Base-by-base conservation (phyloP, 2,113 vertebrate species). In the Hemicordylus capensis region DNA sequence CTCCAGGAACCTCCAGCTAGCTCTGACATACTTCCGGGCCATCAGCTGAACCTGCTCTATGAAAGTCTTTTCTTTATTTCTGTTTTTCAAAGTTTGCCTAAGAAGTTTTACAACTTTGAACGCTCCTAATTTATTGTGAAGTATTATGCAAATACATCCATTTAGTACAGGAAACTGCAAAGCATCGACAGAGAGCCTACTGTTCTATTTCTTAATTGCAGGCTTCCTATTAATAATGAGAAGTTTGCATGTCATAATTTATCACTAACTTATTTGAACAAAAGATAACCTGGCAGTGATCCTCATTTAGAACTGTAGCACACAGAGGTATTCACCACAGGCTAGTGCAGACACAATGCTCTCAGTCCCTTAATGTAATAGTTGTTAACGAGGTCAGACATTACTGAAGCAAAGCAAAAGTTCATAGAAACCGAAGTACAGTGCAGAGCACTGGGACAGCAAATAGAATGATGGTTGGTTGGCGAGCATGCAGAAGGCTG, bases 241-340 rank as follows among this genome's bases (percentile, higher is more conserved):
- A 58, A 80, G 56, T 75, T 78, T 67, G 44, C 59, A 85, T 80
- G 92, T 84, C 88, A 91, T 90, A 92, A 91, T 85, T 90, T 44
- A 85, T 83, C 17, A n/a, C 26, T 1, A 4, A 39, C 56, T 42
- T 77, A 3, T 1, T 17, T 85, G 83, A 91, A 34, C 83, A 88
- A 59, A 37, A 75, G 82, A 58, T 39, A 82, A 0, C 0, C 19
- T 80, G 17, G 79, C 81, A 64, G 34, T 58, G 51, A 58, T 59
- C 69, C 28, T 80, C 85, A 76, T 59, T 77, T 87, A 63, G 80
- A 44, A 76, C 75, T 85, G 31, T 20, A 34, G 11, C 31, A 59
- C 48, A 42, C 44, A 14, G 51, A 83, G 31, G 75, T 19, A 80
- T 5, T 83, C 81, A 80, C 0, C 0, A 37, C 67, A 24, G 24